Conservation (phyloP, 2,888 invertebrate genomes). For the Smittia aterrima region DNA sequence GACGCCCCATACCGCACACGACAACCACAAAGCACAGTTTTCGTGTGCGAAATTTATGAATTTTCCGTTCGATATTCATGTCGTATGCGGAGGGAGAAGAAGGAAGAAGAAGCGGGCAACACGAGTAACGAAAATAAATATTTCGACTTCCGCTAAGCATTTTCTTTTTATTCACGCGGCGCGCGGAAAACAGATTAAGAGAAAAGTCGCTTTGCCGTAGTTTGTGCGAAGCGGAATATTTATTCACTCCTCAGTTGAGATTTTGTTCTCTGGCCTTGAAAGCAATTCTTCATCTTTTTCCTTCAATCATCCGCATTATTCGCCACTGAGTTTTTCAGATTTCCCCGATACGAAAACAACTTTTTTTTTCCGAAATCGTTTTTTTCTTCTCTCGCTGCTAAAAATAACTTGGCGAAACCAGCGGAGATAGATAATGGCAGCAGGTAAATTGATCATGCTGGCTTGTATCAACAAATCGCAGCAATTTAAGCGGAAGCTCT, state of each 20-base stretch:
- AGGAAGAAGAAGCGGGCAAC: too few relatives aligned
- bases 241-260: neutral
- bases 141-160: conserved; percentile 34
- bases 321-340: neutral
- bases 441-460: neutral
- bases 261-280: neutral
- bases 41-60: conserved; percentile 32
- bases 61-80: conserved; percentile 28
- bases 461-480: neutral
- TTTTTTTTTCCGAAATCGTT: neutral
- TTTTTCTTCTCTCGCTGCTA: conserved; percentile 22
- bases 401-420: conserved; percentile 33
- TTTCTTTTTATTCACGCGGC: conserved; percentile 1
- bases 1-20: neutral
- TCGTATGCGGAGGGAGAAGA: conserved; percentile 1
- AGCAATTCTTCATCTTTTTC: neutral
- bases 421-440: neutral
- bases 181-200: neutral
- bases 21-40: neutral
- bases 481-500: neutral
- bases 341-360: neutral
- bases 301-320: conserved; percentile 17
- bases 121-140: conserved; percentile 27
- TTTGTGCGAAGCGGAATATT: neutral
- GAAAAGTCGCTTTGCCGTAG: neutral